Evolutionary conservation across 2,113 vertebrate species (phyloP).

Genomic region (Pseudopodoces humilis): DNA sequence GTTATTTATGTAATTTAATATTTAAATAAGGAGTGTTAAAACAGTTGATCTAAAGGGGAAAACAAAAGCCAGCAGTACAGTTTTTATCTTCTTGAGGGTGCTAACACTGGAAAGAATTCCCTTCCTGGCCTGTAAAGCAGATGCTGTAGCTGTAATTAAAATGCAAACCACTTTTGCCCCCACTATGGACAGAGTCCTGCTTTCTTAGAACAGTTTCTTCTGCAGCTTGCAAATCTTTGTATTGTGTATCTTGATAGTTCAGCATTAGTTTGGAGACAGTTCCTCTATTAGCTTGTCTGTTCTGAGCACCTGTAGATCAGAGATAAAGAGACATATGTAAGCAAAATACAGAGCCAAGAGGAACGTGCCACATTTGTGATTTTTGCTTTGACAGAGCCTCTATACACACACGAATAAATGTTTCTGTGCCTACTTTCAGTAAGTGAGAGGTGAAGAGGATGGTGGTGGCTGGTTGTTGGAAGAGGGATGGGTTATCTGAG

Average conservation of each 20-base stretch:
- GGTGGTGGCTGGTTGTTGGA: background rate
- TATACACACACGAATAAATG: background rate
- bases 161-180: background rate
- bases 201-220: background rate
- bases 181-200: background rate
- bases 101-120: background rate
- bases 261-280: background rate
- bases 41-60: background rate
- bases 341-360: background rate
- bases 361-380: fast-evolving
- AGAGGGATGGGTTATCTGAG: background rate
- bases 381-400: background rate
- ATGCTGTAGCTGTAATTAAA: background rate
- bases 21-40: background rate
- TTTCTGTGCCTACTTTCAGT: background rate
- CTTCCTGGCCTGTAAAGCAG: background rate
- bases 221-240: background rate
- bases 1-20: background rate
- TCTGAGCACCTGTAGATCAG: background rate
- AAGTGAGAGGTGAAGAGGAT: background rate
- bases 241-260: background rate
- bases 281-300: background rate
- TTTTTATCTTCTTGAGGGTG: background rate
- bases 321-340: background rate
- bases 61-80: background rate